Evolutionary conservation across 35 echinoderm and acorn worm species (phyloP), one percentile per base, ranked within the genome.

Genomic region (Ophiothrix spiculata): DNA sequence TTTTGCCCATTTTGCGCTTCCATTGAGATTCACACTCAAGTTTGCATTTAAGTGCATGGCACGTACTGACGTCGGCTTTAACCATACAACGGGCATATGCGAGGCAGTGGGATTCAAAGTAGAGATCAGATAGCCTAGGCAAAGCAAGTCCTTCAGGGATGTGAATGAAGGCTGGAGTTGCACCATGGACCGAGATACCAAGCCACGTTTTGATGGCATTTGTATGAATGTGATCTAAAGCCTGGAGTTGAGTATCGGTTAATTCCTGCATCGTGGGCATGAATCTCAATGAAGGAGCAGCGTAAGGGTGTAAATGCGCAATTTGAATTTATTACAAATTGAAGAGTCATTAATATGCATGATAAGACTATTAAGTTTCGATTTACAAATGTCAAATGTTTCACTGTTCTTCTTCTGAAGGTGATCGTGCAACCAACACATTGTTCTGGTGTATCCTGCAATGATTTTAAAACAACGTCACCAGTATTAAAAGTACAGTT

Each of bases 281-380:
- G 34, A 38, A 89, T 4, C 87, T 37, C 13, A 89, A 54, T 21
- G 87, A 89, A 23, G 77, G 87, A 33, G 75, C 4, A 36, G 79
- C 56, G 83, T 82, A 89, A 13, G n/a, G 33, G 49, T 75, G 41
- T 81, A 69, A 10, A 89, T 39, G 29, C 76, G 6, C 4, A 89
- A 56, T 75, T 89, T 89, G 25, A 46, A 89, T 41, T 89, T 60
- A 42, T 89, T 63, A 39, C 87, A 25, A 15, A 69, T 14, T 40
- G 63, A 35, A 74, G 56, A 3, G 1, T 37, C 23, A 25, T 36
- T 35, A 37, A 64, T 74, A 75, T 39, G 35, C 36, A 75, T 74
- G 0, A 74, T 74, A 0, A 56, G 10, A 25, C 41, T 33, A 74
- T 1, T 1, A 25, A 85, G 33, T 36, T 85, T 85, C n/a, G 10